Conservation (phyloP, 2,888 invertebrate species). For the Epiblema foenella region DNA sequence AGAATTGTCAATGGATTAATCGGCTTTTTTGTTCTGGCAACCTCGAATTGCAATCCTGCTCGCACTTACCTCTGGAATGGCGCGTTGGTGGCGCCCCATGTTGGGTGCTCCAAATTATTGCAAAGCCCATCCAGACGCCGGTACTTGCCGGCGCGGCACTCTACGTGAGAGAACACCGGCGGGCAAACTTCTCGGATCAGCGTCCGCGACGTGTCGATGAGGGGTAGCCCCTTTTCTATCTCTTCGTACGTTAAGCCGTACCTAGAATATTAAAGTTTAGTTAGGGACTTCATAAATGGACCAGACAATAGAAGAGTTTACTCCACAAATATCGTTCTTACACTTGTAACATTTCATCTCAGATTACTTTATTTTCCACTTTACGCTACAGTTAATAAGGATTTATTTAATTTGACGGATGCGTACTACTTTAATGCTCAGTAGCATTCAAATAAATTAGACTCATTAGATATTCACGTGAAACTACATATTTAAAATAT, state of each 20-base stretch:
- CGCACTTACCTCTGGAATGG: slow-evolving; percentile 90
- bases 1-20: no score
- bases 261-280: slow-evolving; percentile 72
- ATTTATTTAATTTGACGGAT: background rate
- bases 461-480: background rate
- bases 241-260: slow-evolving; percentile 94
- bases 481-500: background rate
- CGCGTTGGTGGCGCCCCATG: slow-evolving; percentile 94
- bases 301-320: background rate
- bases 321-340: background rate
- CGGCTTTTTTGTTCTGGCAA: background rate
- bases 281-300: background rate
- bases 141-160: slow-evolving; percentile 95
- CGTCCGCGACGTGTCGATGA: slow-evolving; percentile 95
- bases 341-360: background rate
- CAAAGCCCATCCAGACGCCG: slow-evolving; percentile 94
- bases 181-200: slow-evolving; percentile 94
- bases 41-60: background rate
- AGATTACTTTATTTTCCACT: no score
- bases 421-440: background rate
- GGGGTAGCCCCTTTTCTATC: slow-evolving; percentile 93
- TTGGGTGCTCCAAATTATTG: slow-evolving; percentile 94
- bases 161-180: slow-evolving; percentile 93
- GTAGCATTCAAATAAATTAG: background rate
- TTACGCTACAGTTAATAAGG: background rate